Evolutionary conservation across 2,113 vertebrate species (phyloP), one percentile per base, ranked within the genome.

Genomic region (Holacanthus passer): DNA sequence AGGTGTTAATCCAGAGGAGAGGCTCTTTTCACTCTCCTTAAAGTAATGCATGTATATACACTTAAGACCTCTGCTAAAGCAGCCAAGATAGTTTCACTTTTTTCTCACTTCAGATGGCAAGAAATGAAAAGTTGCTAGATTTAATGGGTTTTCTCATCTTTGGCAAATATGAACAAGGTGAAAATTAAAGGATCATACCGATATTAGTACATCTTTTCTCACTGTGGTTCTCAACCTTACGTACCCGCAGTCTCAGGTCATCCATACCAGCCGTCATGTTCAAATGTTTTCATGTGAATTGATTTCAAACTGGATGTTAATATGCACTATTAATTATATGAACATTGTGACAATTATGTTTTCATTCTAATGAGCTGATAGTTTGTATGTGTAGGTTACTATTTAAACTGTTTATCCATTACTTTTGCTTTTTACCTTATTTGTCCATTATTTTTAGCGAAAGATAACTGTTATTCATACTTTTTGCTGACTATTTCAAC

Each of bases 1-100:
- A 92, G 90, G 76, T 71, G 65, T 84, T 86, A 77, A 85, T 89
- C 76, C 89, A 66, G 29, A 85, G 43, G 74, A 84, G 55, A 53
- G 62, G 43, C 50, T 72, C 11, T 24, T 52, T 31, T 74, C 20
- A 24, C 17, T 63, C 45, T 73, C 37, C 41, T 75, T 59, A 4
- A 82, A 67, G 47, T 77, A 67, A 52, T 74, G 69, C 66, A 76
- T 86, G 20, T 45, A 82, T 73, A 89, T 58, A 83, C 50, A 39
- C 43, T 73, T 45, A 69, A 60, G 17, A 76, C 47, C 70, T 63
- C 73, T 41, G 10, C 7, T 56, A 29, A 24, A 68, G 32, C 31
- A 45, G 31, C 58, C 11, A 14, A 10, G 50, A 32, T 43, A 22
- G 27, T 50, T 52, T 52, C 39, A 41, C 39, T 6, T 13, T 65